Base-by-base conservation (phyloP, 2,888 invertebrate genomes). In the Tubulanus polymorphus region DNA sequence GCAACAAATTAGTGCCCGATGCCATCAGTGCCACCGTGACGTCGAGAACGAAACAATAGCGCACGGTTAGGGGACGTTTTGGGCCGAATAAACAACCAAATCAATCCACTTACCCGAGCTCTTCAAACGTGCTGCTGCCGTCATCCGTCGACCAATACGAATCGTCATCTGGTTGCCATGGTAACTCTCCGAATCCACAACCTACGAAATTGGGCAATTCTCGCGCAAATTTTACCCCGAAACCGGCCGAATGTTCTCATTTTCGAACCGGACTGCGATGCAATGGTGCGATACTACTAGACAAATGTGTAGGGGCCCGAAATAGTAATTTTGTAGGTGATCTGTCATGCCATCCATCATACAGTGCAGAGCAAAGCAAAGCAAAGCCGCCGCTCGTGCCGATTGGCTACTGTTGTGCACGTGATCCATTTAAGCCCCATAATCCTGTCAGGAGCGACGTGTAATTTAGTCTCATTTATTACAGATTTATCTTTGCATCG, bases 401-500 rank as follows among this genome's bases (percentile, higher is more conserved):
- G 65, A 70, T 70, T 70, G 70, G 70, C 57, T 63, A 48, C 52
- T 55, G 59, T 28, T 47, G 46, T 61, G 63, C 73, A 73, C 71
- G 71, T 73, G 71, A 61, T 57, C 57, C 55, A 53, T 57, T 60
- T 62, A 58, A 63, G 65, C 63, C 63, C 66, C 62, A 63, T 66
- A 70, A 68, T 68, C 65, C 67, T 71, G 73, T 70, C 71, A 69
- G 63, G 62, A 65, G 68, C 65, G 52, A 62, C 62, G 66, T 63
- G 69, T 71, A 70, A 73, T 70, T 70, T 68, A 70, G 68, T 63
- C 69, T 69, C 73, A 73, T 73, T 72, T 73, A 72, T 72, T 73
- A 70, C 67, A 69, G 72, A 72, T 73, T 68, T 69, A 72, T 73
- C 70, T 71, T 59, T 52, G 56, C 62, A 65, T 63, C 68, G 72